phyloP scores from a whole-genome alignment of 2,888 invertebrate species.

The Napeogenes sylphis region DNA sequence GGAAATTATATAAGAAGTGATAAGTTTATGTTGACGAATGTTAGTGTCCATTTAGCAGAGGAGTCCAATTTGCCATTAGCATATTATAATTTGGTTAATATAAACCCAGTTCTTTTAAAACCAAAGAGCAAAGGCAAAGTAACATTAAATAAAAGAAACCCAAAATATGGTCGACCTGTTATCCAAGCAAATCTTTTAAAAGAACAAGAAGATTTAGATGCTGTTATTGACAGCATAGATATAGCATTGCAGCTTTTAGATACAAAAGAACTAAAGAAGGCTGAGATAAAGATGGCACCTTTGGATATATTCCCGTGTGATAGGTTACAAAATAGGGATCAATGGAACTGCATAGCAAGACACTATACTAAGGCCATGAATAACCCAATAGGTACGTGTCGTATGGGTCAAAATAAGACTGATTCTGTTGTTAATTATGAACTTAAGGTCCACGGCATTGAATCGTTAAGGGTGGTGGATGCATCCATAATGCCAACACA shows the following conservation, averaged over 20 bases:
- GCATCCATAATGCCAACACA: conserved; percentile 72
- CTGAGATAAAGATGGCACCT: conserved; percentile 66
- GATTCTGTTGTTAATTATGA: conserved; percentile 65
- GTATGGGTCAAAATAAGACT: conserved; percentile 65
- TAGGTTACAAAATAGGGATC: conserved; percentile 62
- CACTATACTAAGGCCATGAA: conserved; percentile 70
- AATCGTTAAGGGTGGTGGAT: conserved; percentile 66
- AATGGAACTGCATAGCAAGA: conserved; percentile 71
- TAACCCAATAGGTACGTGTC: conserved; percentile 69
- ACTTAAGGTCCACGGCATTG: conserved; percentile 63
- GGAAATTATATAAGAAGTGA: conserved; percentile 70
- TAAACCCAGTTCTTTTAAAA: conserved; percentile 61
- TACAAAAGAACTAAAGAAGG: conserved; percentile 66
- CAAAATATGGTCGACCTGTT: conserved; percentile 67
- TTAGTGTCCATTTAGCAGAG: conserved; percentile 62
- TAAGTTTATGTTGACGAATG: conserved; percentile 68
- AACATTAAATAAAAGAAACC: conserved; percentile 63
- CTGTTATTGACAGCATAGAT: conserved; percentile 67
- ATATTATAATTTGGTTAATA: conserved; percentile 67
- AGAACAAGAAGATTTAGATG: conserved; percentile 66
- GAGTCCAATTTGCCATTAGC: conserved; percentile 63
- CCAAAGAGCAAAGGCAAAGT: conserved; percentile 71
- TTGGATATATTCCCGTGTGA: conserved; percentile 70
- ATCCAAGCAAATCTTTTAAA: conserved; percentile 70
- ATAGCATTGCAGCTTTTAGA: conserved; percentile 67